A percentile compares a stretch with the other conserved stretches of the same genome.
These are phyloP conservation scores for Galemys pyrenaicus DNA, from an alignment of 2,113 vertebrate genomes.

Conservation along the genomic window DNA sequence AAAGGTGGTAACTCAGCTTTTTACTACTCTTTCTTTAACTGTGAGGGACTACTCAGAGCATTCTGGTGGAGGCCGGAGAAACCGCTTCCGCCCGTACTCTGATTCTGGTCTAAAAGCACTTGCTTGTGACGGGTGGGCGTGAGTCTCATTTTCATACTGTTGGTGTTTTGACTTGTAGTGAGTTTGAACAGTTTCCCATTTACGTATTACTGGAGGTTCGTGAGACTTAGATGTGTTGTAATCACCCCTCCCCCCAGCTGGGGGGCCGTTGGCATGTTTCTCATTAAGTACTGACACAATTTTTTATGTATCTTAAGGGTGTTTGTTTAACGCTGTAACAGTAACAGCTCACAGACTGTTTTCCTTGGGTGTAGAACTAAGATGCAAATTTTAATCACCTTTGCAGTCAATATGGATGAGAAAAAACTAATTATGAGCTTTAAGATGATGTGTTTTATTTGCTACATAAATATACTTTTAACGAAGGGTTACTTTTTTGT, in stretches of 20 bases:
- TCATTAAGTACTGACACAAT: not conserved
- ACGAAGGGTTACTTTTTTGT: not conserved
- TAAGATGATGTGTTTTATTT: constrained; percentile 52
- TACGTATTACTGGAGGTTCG: not conserved
- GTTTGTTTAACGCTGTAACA: not conserved
- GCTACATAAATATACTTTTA: constrained; percentile 17
- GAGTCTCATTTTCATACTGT: not conserved
- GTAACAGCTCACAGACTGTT: not conserved
- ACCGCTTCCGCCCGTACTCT: not conserved
- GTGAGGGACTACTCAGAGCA: not conserved
- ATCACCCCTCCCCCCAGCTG: no score
- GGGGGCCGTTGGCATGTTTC: not conserved
- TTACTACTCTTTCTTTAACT: not conserved
- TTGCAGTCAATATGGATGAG: not conserved
- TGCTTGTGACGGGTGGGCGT: not conserved
- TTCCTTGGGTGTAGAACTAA: not conserved
- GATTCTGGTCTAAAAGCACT: not conserved
- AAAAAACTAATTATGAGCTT: not conserved
- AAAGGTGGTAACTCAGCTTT: not conserved
- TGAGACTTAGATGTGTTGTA: not conserved
- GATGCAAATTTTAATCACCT: not conserved
- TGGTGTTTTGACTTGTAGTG: not conserved
- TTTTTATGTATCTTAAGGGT: not conserved
- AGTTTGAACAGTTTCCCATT: not conserved
- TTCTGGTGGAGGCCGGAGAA: not conserved